A percentile compares a stretch with the other conserved stretches of the same genome.
Evolutionary conservation across 2,888 invertebrate species (phyloP).

Genomic region (Rhopalosiphum nymphaeae): DNA sequence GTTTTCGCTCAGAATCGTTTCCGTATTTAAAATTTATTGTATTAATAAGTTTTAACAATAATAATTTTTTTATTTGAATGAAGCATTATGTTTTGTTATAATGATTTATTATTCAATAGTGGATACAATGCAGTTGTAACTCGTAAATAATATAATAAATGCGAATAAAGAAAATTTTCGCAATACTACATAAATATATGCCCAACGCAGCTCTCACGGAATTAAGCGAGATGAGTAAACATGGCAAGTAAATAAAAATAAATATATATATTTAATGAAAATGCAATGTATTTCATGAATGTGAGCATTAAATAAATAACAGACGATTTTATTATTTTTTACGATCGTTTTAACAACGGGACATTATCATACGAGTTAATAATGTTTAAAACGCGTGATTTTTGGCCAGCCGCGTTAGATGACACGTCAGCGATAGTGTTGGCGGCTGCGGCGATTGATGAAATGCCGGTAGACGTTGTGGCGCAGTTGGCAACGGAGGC

Average conservation of each 20-base stretch:
- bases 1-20: neutral
- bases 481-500: neutral
- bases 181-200: neutral
- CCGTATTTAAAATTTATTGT: neutral
- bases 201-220: neutral
- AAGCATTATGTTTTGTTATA: neutral
- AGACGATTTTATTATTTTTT: neutral
- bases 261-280: neutral
- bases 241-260: neutral
- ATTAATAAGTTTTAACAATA: neutral
- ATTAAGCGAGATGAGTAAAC: neutral
- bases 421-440: neutral
- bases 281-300: neutral
- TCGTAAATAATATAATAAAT: neutral
- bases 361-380: neutral
- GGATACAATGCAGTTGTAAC: neutral
- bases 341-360: neutral
- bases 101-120: neutral
- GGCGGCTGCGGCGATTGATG: neutral
- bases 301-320: neutral
- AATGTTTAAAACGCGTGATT: neutral
- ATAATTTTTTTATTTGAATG: neutral
- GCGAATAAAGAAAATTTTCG: neutral
- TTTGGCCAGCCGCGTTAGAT: neutral
- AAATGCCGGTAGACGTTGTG: no score